Evolutionary conservation across 2,888 invertebrate genomes (phyloP), one percentile per base, ranked within the genome.

Genomic region (Tachina fera): DNA sequence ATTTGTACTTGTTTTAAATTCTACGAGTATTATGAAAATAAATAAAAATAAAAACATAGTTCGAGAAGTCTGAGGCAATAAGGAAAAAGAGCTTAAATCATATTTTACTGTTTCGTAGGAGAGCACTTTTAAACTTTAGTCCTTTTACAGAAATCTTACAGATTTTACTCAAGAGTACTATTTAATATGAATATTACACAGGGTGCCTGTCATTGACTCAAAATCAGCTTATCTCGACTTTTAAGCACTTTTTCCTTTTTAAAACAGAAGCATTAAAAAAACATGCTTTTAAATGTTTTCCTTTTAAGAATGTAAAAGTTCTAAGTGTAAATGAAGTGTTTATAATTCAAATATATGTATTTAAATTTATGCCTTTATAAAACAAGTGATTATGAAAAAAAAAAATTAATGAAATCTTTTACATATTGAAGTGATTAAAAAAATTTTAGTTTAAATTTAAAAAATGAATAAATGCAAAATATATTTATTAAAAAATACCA

Each of bases 391-490:
- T 19, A 71, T 14, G 45, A 11, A 53, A 63, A 63, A 76, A 67
- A 65, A 76, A 31, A 41, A 63, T 47, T 31, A 31, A 31, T 31
- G 6, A 6, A 31, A 31, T 6, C 31, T 31, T 31, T 31, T 31
- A 6, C 6, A 31, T 31, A 31, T 82, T 61, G 11, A n/a, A 41
- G 47, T 19, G 39, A 19, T 58, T n/a, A 19, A 39, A 9, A 70
- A 16, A 70, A 22, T 19, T 19, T 19, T 14, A 19, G 13, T 14
- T 31, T 49, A 67, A n/a, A 16, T 51, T 43, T 11, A 43, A 51
- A 9, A 43, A 51, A 9, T n/a, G 1, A 60, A 78, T 19, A 31
- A 71, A 70, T 70, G 61, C 72, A 74, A 67, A 72, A 56, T 71
- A 71, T 45, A 14, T 63, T n/a, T 49, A 13, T 19, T 14, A 9